Evolutionary conservation across 1,140 invertebrate genomes (phyloP), one percentile per base, ranked within the genome.

Genomic region (Episyrphus balteatus): DNA sequence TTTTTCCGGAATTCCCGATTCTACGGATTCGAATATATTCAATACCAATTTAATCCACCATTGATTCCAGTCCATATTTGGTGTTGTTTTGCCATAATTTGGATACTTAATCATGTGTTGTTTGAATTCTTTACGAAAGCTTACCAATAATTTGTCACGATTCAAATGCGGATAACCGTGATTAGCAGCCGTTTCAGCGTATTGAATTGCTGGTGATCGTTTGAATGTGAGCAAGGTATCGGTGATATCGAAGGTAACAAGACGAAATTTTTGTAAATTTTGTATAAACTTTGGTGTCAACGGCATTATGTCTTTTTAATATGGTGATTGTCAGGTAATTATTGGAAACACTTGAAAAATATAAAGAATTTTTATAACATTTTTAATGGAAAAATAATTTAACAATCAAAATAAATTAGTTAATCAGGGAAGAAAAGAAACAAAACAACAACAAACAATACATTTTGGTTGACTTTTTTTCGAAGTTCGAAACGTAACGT

Each of bases 211-310:
- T 3, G 86, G 77, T 40, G 79, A 70, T 13, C 76, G 73, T 8
- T 73, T 66, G 53, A 86, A 80, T 57, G 77, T 79, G 17, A 93
- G 61, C 26, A 94, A 66, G 1, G 90, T 94, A 50, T 87, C 86
- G 3, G 86, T 93, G 12, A 88, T 81, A 67, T 94, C 91, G 63
- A 95, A 91, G 9, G 90, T 93, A 19, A 93, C 74, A 46, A 91
- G 65, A 39, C 73, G 69, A 31, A 78, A 72, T 15, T 60, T 68
- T 37, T 56, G 48, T 21, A 66, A 50, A 51, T 66, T 66, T 15
- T 51, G 48, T 39, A 59, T 14, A 37, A 66, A 55, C 47, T 59
- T 53, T 42, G 49, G 46, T 42, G 41, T 18, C 37, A 47, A 18
- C 14, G 18, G 18, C 2, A 5, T 9, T 34, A 37, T 46, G 34